phyloP scores from a whole-genome alignment of 2,888 invertebrate species.

The Nebria brevicollis region DNA sequence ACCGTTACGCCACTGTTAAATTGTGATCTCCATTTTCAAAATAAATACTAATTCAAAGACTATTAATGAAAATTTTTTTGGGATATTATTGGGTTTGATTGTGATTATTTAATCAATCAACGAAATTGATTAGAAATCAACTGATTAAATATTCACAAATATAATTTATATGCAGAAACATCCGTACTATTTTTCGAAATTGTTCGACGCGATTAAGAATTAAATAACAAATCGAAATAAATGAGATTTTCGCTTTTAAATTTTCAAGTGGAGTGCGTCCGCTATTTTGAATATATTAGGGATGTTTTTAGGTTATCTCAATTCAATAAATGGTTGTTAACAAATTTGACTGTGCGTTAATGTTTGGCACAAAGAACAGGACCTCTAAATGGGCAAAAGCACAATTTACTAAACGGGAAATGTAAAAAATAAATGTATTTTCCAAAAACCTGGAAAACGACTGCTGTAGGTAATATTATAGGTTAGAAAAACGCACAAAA shows the following conservation, averaged over 20 bases:
- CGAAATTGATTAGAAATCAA: neutral
- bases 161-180: neutral
- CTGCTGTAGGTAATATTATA: conserved; percentile 38
- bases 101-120: conserved; percentile 1
- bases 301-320: neutral
- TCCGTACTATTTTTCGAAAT: neutral
- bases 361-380: neutral
- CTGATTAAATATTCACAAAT: neutral
- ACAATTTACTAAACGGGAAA: neutral
- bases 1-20: neutral
- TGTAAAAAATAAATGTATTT: conserved; percentile 1
- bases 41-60: neutral
- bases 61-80: neutral
- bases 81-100: neutral
- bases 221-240: neutral
- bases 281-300: neutral
- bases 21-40: neutral
- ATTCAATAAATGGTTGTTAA: neutral
- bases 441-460: conserved; percentile 27
- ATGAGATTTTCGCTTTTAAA: neutral
- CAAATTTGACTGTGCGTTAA: conserved; percentile 1
- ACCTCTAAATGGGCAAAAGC: neutral
- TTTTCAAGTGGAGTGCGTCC: neutral
- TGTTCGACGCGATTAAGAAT: neutral
- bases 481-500: conserved; percentile 37